These are phyloP conservation scores for Takifugu bimaculatus DNA, from an alignment of 2,113 vertebrate species.

Conservation along the genomic window DNA sequence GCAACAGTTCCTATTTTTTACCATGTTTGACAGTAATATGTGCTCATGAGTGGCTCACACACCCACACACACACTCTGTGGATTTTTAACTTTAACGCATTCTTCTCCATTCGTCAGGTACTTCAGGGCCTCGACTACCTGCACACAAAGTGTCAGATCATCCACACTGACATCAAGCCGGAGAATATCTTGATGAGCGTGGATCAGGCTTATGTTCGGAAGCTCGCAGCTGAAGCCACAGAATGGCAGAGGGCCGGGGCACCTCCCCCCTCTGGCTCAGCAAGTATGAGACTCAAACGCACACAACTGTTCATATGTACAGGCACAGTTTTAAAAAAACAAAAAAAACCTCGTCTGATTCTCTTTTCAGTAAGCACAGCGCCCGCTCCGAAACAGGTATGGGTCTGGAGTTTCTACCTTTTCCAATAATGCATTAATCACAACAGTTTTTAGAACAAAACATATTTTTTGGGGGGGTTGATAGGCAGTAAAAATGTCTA, in stretches of 20 bases:
- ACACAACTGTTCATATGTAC: not conserved
- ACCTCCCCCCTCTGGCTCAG: slow-evolving; percentile 93
- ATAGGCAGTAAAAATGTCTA: slow-evolving; percentile 94
- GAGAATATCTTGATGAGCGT: slow-evolving; percentile 96
- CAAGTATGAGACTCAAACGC: slow-evolving; percentile 73
- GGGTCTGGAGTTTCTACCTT: slow-evolving; percentile 10
- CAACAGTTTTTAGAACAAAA: not conserved
- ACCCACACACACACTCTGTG: not conserved
- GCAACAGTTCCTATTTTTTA: too few relatives aligned
- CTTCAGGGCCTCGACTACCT: slow-evolving; percentile 95
- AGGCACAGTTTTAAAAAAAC: slow-evolving; percentile 1
- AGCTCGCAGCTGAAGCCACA: slow-evolving; percentile 91
- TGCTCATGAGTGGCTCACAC: too few relatives aligned
- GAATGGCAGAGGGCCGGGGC: slow-evolving; percentile 97
- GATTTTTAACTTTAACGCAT: too few relatives aligned
- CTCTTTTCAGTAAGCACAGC: slow-evolving; percentile 92
- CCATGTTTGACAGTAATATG: too few relatives aligned
- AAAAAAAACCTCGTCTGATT: slow-evolving; percentile 6
- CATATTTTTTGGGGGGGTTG: not conserved
- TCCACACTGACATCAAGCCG: slow-evolving; percentile 97
- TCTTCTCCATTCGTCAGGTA: slow-evolving; percentile 72
- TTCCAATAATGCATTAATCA: not conserved
- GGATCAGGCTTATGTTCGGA: slow-evolving; percentile 88
- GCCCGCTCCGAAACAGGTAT: slow-evolving; percentile 93
- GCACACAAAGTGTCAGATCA: slow-evolving; percentile 95